Base-by-base conservation (phyloP, 2,797 vertebrate species). In the Notolepis coatsorum region DNA sequence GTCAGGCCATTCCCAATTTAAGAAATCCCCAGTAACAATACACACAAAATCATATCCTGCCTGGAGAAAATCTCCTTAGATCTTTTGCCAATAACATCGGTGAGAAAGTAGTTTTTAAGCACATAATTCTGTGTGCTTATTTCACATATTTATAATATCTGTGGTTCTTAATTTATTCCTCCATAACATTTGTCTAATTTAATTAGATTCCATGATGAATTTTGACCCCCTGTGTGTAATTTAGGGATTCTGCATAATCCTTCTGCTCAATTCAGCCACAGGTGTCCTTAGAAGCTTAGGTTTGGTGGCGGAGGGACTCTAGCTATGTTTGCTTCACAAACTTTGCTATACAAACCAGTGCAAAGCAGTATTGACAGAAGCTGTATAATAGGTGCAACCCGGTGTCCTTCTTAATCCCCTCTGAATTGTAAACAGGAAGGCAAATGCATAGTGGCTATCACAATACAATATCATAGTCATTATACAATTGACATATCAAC, bases 1-100 rank as follows among this genome's bases (percentile, higher is more conserved):
- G 73, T 82, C 61, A 68, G 55, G 55, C 62, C 52, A 65, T 66
- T 76, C 68, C 61, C 63, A 75, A 65, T 73, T 46, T 66, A 53
- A 73, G 55, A 80, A 84, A 80, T 78, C 77, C 77, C 56, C 67
- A 77, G 73, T 82, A 85, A 89, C 84, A 82, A 82, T 71, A 37
- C 70, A 45, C 47, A 73, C 71, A 63, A 85, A 81, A 86, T 88
- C 75, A 79, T 43, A 48, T 65, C 62, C 66, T 81, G 50, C 68
- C 57, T 69, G 59, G 42, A 33, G 35, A 57, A 79, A 77, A 74
- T 55, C 54, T 62, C 60, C 45, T 84, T 65, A 80, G 77, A 89
- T 88, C 75, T 52, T 73, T 81, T 75, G 84, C 86, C 85, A 73
- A 48, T 64, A 17, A 67, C 41, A 28, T 48, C 21, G 56, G 61